Base-by-base conservation (phyloP, 2,888 invertebrate genomes). In the Zygogramma bicolorata region DNA sequence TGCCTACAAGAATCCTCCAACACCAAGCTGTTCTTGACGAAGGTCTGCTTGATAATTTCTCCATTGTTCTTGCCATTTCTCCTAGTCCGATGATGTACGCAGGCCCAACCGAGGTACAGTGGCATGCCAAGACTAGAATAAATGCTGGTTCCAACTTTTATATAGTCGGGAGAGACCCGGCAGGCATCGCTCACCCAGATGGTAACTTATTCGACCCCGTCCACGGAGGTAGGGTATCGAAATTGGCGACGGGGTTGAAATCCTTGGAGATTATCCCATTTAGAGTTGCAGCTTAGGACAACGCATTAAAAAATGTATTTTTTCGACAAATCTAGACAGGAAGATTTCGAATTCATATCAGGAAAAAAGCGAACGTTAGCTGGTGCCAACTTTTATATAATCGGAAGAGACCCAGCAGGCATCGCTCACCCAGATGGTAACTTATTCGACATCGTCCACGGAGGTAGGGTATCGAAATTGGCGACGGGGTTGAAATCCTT, bases 71-170 rank as follows among this genome's bases (percentile, higher is more conserved):
- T 73, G 98, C 98, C 0, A 98, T 99, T 83, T 99, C 99, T 88
- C 99, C 99, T 0, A 98, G 98, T 65, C 99, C 99, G 0, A 99
- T 99, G 99, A 95, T 98, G 94, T 99, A 99, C 85, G 99, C 99
- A 1, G 99, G 99, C 0, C 99, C 99, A n/a, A 97, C 98, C 13
- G 99, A 99, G 90, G 97, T 97, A 3, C 96, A 97, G 86, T 97
- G 97, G 97, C 97, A 97, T 86, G 96, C 96, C 1, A 96, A 96
- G 84, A 94, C 96, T 2, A 90, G 97, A 79, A 96, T 99, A 95
- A 94, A 96, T 82, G 97, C 99, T 4, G 99, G 99, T 0, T 98
- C 98, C 1, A 96, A 97, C 87, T 98, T 97, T 88, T 99, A 99
- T 88, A 99, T 99, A 75, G 99, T 99, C 63, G 97, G 99, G 0